A percentile compares a stretch with the other conserved stretches of the same genome.
Evolutionary conservation across 2,888 invertebrate genomes (phyloP).

Genomic region (Cantharis lateralis): DNA sequence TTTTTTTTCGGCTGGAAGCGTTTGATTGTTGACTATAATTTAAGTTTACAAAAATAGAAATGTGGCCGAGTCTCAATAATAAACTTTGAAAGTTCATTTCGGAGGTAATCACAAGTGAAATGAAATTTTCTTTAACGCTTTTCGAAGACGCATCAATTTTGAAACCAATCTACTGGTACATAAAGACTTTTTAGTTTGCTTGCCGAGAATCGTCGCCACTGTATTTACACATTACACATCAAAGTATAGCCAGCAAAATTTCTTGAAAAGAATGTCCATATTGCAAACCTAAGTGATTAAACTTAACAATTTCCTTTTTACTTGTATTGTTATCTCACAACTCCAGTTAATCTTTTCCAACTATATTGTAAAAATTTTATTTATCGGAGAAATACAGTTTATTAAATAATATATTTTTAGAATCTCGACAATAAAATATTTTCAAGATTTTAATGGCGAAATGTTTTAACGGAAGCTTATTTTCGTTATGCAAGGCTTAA

Average conservation of each 20-base stretch:
- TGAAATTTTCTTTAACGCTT: conserved; percentile 29
- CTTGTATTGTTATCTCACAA: not conserved
- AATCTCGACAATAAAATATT: not conserved
- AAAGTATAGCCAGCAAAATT: not conserved
- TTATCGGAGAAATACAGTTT: not conserved
- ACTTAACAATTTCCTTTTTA: not conserved
- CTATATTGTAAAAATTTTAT: not conserved
- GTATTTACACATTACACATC: conserved; percentile 21
- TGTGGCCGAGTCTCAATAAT: conserved; percentile 19
- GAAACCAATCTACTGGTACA: conserved; percentile 25
- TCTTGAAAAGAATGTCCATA: not conserved
- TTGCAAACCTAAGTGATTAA: not conserved
- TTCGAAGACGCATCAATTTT: conserved; percentile 24
- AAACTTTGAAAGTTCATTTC: conserved; percentile 27
- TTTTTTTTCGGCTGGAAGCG: not conserved
- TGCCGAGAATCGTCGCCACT: conserved; percentile 15
- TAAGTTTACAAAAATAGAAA: not conserved
- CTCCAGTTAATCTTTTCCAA: not conserved
- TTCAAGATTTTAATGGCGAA: not conserved
- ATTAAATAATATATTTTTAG: not conserved
- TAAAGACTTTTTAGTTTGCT: conserved; percentile 24
- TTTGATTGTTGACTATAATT: not conserved
- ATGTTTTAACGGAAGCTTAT: not conserved
- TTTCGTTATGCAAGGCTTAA: not conserved
- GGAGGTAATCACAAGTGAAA: conserved; percentile 29